Evolutionary conservation across 23 tunicate species (phyloP), one percentile per base, ranked within the genome.

Genomic region (Halocynthia aurantium): DNA sequence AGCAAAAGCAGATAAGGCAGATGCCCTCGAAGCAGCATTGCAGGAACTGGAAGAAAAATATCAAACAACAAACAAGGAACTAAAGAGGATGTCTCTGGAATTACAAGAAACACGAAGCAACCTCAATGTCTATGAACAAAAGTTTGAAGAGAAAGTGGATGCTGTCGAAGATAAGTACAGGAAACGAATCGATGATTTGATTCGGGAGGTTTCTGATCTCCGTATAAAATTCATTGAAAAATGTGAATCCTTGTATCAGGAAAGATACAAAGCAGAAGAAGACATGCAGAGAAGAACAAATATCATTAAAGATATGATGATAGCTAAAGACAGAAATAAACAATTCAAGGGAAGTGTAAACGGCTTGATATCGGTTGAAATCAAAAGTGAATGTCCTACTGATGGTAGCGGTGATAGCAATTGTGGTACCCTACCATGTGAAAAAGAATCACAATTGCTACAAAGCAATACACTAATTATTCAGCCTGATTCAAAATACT

Each of bases 121-220:
- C 58, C 53, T 89, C 18, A 49, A 70, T 8, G 82, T 19, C 10
- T 73, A 85, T 50, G 83, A 89, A 74, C 8, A 15, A 12, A 80
- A 89, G 84, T 89, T 89, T 51, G 96, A 84, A n/a, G 82, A 67
- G 20, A 87, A 87, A 15, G 96, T 89, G 60, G 50, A 71, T 8
- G 80, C 68, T 7, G 88, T 89, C 12, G 96, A 89, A 53, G 88
- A 89, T 57, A 58, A 71, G 40, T 83, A 89, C 51, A 72, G 85
- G n/a, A 62, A 83, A 8, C 60, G 58, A 8, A 89, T 89, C 11
- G 88, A 84, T 62, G 70, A 83, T 12, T 75, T 89, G 6, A 72
- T 67, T 10, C 69, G 58, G 69, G 88, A 89, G 73, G 62, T 76
- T 31, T 80, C 96, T 0, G 96, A 84, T 6, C 56, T 74, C 56